Base-by-base conservation (phyloP, 2,888 invertebrate genomes). In the Trachelus tabidus region DNA sequence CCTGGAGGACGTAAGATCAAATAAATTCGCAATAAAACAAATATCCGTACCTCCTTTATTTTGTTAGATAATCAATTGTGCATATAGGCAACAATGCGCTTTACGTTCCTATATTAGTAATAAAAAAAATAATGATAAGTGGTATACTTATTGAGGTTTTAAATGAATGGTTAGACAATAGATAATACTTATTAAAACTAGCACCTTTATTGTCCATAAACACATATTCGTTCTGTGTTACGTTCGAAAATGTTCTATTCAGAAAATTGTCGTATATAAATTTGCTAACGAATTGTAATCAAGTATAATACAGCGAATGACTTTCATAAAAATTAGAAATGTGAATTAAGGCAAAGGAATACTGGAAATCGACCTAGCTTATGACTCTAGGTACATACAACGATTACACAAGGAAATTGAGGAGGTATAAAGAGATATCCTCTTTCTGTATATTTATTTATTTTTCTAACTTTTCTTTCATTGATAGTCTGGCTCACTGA, bases 21-120 rank as follows among this genome's bases (percentile, higher is more conserved):
- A 84, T 85, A 82, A 86, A 87, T 84, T 86, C 83, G 81, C 85
- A 86, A 80, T 78, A 83, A 84, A 85, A 84, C 81, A 83, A 83
- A 77, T 23, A 78, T 73, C 34, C 23, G 37, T 35, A 75, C 12
- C n/a, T 73, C 23, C 35, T 68, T 68, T 78, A 31, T 34, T 15
- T 31, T 37, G 71, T 76, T 71, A 40, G 35, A 34, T 69, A 12
- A 69, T 31, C 12, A 30, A 33, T 68, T n/a, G 11, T 37, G 68
- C 35, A 73, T 71, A n/a, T 15, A 68, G 37, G 23, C 30, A 40
- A 34, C 31, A 12, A 30, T 68, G 37, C 56, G 56, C 56, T 23
- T 56, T 56, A 56, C 23, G 56, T 56, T 56, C 9, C 23, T 56
- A 56, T 56, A 23, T 23, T 23, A 9, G 9, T 23, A 23, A 9